Evolutionary conservation across 2,113 vertebrate genomes (phyloP).

Genomic region (Ochotona princeps): DNA sequence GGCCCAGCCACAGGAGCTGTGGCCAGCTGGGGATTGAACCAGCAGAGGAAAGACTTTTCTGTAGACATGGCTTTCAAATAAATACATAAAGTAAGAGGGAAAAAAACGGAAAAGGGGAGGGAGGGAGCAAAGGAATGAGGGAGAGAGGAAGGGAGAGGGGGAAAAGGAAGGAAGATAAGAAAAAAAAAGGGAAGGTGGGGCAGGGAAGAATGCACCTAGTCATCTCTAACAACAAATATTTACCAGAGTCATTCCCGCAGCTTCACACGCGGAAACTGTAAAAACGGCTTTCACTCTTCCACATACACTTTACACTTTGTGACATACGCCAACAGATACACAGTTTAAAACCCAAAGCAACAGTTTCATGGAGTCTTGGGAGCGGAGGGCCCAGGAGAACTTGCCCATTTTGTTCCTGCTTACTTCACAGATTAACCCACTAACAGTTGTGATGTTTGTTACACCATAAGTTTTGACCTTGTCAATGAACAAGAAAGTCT

Average conservation of each 20-base stretch:
- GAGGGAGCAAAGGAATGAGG: too few species aligned
- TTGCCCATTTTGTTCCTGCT: not conserved
- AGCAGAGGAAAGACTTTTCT: too few species aligned
- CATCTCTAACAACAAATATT: not conserved
- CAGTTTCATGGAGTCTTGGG: not conserved
- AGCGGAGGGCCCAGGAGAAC: not conserved
- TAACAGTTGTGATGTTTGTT: not conserved
- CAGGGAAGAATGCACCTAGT: not conserved
- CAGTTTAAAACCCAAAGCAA: not conserved
- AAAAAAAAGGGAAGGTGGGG: not conserved
- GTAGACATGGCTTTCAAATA: too few species aligned
- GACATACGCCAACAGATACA: not conserved
- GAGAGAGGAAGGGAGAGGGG: too few species aligned
- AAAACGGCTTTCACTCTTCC: not conserved
- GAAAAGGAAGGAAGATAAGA: too few species aligned
- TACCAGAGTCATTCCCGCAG: not conserved
- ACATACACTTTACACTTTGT: not conserved
- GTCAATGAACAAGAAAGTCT: not conserved
- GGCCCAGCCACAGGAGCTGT: too few species aligned
- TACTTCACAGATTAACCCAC: not conserved
- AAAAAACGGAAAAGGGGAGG: too few species aligned
- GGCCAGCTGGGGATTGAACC: too few species aligned
- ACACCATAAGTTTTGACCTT: not conserved
- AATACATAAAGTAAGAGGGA: too few species aligned
- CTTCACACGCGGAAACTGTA: constrained; percentile 4